Evolutionary conservation across 2,797 vertebrate species (phyloP), one percentile per base, ranked within the genome.

Genomic region (Tolypeutes matacus): DNA sequence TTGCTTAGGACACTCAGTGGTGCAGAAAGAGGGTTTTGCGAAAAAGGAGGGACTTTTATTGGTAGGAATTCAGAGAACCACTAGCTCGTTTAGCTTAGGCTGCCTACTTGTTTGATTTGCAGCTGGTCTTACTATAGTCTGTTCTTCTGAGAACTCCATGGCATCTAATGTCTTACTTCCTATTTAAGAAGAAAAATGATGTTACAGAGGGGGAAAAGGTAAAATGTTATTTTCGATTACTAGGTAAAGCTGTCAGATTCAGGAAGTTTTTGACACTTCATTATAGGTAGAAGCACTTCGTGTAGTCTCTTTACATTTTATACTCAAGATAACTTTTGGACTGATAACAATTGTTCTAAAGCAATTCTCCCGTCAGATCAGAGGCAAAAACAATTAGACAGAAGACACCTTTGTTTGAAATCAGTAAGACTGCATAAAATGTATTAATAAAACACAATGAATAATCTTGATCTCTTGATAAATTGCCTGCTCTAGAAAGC

Each of bases 381-480:
- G 86, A 96, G 81, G 82, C 51, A 90, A 94, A 95, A 97, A 93
- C 91, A 96, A 96, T 97, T 97, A 97, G 94, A 95, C 60, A 89
- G 86, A 85, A 97, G 92, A 94, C 76, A 92, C 34, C 86, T 96
- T 96, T 96, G 96, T 94, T 96, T 96, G 94, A 97, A 96, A 96
- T 94, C 85, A 94, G 84, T 85, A 80, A 96, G 92, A 96, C 85
- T 89, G 85, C 77, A 94, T 93, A 72, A 96, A 88, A 94, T 83
- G 70, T 92, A 94, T 94, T 97, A 94, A 96, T 96, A 96, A 96
- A 97, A 86, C 78, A 84, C 77, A 95, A 72, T 77, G 86, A 95
- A 96, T 95, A 95, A 96, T 97, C 91, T 96, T 93, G 95, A 97
- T 97, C 72, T 97, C 64, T 93, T 96, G 97, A 96, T 97, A 95